phyloP scores from a whole-genome alignment of 2,797 vertebrate genomes.

The Xenops minutus region DNA sequence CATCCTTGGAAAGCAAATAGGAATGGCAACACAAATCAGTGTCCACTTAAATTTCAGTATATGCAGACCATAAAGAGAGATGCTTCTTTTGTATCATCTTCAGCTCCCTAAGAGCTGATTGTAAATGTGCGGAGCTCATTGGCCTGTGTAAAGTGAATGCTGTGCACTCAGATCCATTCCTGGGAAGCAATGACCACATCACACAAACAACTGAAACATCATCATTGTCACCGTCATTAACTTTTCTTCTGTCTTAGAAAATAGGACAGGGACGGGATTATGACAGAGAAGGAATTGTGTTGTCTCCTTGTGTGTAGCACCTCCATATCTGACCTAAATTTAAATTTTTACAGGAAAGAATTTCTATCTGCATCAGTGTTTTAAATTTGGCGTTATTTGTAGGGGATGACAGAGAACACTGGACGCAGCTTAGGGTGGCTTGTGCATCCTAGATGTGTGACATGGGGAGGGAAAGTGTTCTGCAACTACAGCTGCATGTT shows the following conservation, averaged over 20 bases:
- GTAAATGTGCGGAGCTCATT: not conserved
- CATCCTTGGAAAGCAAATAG: not conserved
- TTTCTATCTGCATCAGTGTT: not conserved
- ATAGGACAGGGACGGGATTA: not conserved
- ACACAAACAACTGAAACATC: not conserved
- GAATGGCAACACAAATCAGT: not conserved
- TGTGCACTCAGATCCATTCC: not conserved
- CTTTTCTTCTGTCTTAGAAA: not conserved
- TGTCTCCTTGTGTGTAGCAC: not conserved
- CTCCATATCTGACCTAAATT: not conserved
- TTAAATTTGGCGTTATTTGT: not conserved
- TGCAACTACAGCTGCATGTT: accelerated
- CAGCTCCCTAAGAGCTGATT: not conserved
- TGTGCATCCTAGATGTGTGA: accelerated
- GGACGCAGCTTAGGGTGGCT: not conserved
- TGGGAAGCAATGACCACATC: not conserved
- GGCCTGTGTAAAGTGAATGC: not conserved
- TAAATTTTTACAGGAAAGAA: not conserved
- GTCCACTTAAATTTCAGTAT: constrained; percentile 4
- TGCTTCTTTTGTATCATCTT: not conserved
- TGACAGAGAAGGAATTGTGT: not conserved
- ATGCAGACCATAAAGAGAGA: not conserved
- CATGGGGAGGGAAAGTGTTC: accelerated
- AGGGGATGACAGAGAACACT: not conserved
- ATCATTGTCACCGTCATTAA: not conserved